Base-by-base conservation (phyloP, 2,888 invertebrate species). In the Nephrotoma appendiculata region DNA sequence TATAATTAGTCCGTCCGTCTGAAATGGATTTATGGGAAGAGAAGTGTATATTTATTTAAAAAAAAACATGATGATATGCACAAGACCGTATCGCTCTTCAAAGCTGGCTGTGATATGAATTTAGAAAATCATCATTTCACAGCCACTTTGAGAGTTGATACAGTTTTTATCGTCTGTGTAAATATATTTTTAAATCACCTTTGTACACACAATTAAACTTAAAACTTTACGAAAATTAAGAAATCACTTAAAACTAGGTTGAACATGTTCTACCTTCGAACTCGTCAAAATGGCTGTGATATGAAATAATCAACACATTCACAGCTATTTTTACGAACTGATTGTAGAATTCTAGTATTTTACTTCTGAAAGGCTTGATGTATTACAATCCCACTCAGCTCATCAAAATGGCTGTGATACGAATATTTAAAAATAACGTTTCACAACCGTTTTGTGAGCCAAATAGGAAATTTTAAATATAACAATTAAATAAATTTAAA, bases 81-180 rank as follows among this genome's bases (percentile, higher is more conserved):
- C 71, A 71, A 31, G 15, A 91, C 89, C 90, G 91, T 89, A 90
- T 89, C 96, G 97, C 97, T 97, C 97, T 97, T 97, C 97, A 97
- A 98, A 97, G 97, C 98, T 97, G 97, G 97, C 97, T 98, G 97
- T 97, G 97, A 97, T 97, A 97, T 96, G 96, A 93, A 89, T 89
- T 90, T 90, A 91, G 41, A 41, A 89, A 90, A 91, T 90, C 91
- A 92, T 94, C 96, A 97, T 94, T 95, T 94, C 93, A 96, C 97
- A 96, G 93, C 96, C 96, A 96, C 95, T 96, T 97, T 96, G 97
- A 94, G 96, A 96, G 96, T 91, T 90, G 91, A 91, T 90, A 91
- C 91, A 91, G 91, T 89, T 90, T 90, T 90, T 89, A 87, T 87
- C 87, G 85, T 31, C 31, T 31, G 3, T 31, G 31, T 31, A 31